Evolutionary conservation across 2,888 invertebrate genomes (phyloP).

Genomic region (Meta bourneti): DNA sequence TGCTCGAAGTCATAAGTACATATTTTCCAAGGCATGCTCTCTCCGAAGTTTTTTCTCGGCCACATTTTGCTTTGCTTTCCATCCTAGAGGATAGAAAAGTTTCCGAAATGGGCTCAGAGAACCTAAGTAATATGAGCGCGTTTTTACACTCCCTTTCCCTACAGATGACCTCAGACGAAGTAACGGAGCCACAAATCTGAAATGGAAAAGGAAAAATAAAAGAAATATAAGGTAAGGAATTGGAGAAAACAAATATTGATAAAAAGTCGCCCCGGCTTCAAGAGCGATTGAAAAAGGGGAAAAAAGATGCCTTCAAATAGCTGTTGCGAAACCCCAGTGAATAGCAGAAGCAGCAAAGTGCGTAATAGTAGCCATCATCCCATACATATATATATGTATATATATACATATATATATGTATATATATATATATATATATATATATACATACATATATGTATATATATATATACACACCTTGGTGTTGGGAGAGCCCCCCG

Average conservation of each 20-base stretch:
- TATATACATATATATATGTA: background rate
- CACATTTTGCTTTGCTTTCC: background rate
- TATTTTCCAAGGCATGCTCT: slow-evolving; percentile 14
- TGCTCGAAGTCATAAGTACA: no score
- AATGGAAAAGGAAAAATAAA: slow-evolving; percentile 20
- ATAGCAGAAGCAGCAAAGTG: slow-evolving; percentile 19
- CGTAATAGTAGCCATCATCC: slow-evolving; percentile 40
- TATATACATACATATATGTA: background rate
- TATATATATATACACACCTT: background rate
- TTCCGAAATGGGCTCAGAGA: slow-evolving; percentile 18
- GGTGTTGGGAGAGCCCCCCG: background rate
- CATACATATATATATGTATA: background rate
- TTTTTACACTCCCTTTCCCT: slow-evolving; percentile 32
- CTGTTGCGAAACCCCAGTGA: slow-evolving; percentile 41
- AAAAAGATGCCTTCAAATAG: slow-evolving; percentile 33
- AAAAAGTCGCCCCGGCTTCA: background rate
- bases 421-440: background rate
- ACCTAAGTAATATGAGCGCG: slow-evolving; percentile 40
- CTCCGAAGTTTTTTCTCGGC: background rate
- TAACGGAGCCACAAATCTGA: slow-evolving; percentile 36
- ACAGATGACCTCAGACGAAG: slow-evolving; percentile 27
- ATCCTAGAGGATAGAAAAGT: background rate
- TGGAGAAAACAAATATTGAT: background rate
- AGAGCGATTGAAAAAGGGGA: slow-evolving; percentile 42
- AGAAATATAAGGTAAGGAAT: slow-evolving; percentile 30